Evolutionary conservation across 2,888 invertebrate species (phyloP), one percentile per base, ranked within the genome.

Genomic region (Pachymerium ferrugineum): DNA sequence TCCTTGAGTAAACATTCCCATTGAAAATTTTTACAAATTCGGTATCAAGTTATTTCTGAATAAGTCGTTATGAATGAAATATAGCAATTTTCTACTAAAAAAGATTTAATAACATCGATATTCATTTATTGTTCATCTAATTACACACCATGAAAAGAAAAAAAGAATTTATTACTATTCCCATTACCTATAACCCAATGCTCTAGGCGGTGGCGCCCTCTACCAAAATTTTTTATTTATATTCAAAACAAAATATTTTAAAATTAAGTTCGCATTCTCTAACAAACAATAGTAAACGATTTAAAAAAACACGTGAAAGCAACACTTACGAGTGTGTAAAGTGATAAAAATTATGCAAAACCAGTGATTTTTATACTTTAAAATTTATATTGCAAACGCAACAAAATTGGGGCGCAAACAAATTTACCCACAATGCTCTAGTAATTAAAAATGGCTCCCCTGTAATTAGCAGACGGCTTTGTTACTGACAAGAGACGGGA

Each of bases 401-500:
- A n/a, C 4, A 28, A 68, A 68, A 68, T 29, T 31, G 68, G 31
- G 31, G 68, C 68, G 68, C 68, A 70, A 72, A 72, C 70, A 70
- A 72, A 72, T 72, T 47, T 72, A 72, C 75, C 75, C 75, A 75
- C 33, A 73, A 75, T 75, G 73, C 75, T 67, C 22, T 69, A 35
- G 68, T 75, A 75, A 75, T 75, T 75, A 75, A 75, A 75, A 75
- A 75, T 75, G 75, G 75, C 75, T 74, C 42, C 75, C 74, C 75
- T 75, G 67, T 75, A 75, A 75, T 75, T 75, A 75, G 75, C 75
- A 75, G 75, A 75, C 75, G 69, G 75, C 75, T 75, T 75, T 74
- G 74, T 74, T 75, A 74, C 42, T 72, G 72, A 38, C 72, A 72
- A 47, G 47, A 42, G 28, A 47, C 38, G 72, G 47, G 38, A 38